Conservation (phyloP, 2,113 vertebrate species). For the Trochalopteron elliotii region DNA sequence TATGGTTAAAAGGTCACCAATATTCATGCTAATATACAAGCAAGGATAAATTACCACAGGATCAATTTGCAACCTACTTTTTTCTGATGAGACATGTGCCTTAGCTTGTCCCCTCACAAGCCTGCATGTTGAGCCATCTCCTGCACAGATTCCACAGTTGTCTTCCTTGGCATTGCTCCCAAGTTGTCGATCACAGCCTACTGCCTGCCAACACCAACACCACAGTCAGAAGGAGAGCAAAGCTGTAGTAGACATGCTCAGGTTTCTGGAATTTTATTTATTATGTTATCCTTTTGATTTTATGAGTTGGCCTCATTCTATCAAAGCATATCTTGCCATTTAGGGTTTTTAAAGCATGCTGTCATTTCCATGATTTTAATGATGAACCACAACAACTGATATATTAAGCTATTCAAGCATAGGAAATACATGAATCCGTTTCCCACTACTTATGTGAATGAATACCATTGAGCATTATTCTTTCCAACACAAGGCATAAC, state of each 20-base stretch:
- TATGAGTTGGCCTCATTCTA: constrained; percentile 46
- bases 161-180: constrained; percentile 88
- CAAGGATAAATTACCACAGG: not conserved
- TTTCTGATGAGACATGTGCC: constrained; percentile 82
- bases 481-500: not conserved
- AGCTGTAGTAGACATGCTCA: constrained; percentile 44
- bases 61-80: constrained; percentile 78
- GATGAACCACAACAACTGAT: constrained; percentile 13
- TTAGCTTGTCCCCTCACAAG: constrained; percentile 90
- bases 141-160: constrained; percentile 89
- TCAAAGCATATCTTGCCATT: constrained; percentile 29
- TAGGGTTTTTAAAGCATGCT: constrained; percentile 1
- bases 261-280: constrained; percentile 59
- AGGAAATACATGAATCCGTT: not conserved
- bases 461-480: not conserved
- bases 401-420: not conserved
- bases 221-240: constrained; percentile 64
- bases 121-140: constrained; percentile 87
- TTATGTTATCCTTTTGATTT: constrained; percentile 46
- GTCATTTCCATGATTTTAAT: constrained; percentile 24
- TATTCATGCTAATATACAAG: not conserved
- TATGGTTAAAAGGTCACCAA: constrained; percentile 11
- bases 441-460: not conserved
- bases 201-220: constrained; percentile 81
- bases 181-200: constrained; percentile 90